phyloP scores from a whole-genome alignment of 2,888 invertebrate species.

The Sarcophaga variegata region DNA sequence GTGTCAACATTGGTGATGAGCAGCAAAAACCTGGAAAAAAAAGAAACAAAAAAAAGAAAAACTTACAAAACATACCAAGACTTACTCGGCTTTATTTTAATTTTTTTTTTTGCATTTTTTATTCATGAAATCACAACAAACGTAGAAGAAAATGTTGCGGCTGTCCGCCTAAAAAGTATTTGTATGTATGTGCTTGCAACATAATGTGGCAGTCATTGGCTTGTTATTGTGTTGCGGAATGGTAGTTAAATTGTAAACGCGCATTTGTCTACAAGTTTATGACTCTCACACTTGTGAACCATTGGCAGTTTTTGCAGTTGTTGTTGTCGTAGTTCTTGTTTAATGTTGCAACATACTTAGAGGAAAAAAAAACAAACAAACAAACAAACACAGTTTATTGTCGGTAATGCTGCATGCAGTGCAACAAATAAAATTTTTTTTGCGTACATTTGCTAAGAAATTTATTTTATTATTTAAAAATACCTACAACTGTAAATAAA shows the following conservation, averaged over 20 bases:
- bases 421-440: constrained; percentile 50
- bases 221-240: constrained; percentile 23
- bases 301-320: constrained; percentile 27
- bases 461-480: constrained; percentile 31
- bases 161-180: background rate
- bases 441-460: constrained; percentile 58
- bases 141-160: constrained; percentile 8
- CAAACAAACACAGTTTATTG: constrained; percentile 14
- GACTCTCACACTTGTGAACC: constrained; percentile 60
- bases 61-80: background rate
- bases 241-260: constrained; percentile 62
- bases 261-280: constrained; percentile 66
- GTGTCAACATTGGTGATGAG: constrained; percentile 37
- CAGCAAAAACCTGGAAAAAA: background rate
- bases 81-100: constrained; percentile 4
- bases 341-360: constrained; percentile 17
- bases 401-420: constrained; percentile 43
- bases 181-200: constrained; percentile 18
- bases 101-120: background rate
- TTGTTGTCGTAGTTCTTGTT: constrained; percentile 1
- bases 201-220: constrained; percentile 49
- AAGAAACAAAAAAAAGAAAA: background rate
- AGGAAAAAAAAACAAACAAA: constrained; percentile 18
- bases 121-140: constrained; percentile 39
- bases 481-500: background rate